Evolutionary conservation across 2,113 vertebrate species (phyloP).

Genomic region (Sinocyclocheilus anophthalmus): DNA sequence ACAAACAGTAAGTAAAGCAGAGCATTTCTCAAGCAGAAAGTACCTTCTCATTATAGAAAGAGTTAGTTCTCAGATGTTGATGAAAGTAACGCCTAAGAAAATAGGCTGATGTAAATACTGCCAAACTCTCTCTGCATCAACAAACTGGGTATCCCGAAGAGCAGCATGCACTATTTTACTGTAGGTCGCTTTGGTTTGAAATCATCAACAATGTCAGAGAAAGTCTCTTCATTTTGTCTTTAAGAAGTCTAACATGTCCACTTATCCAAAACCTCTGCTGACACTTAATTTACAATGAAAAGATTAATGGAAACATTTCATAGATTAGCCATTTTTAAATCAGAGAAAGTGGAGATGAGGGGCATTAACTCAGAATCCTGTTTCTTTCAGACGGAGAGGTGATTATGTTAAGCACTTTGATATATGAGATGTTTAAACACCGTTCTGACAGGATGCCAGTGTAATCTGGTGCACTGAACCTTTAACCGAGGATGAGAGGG

Average conservation of each 20-base stretch:
- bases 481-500: neutral
- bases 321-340: slow-evolving; percentile 2
- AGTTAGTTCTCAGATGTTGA: neutral
- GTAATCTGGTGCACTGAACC: slow-evolving; percentile 12
- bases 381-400: neutral
- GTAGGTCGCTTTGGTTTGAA: neutral
- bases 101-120: neutral
- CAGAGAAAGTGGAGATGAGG: neutral
- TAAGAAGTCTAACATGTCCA: neutral
- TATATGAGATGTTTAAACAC: slow-evolving; percentile 9
- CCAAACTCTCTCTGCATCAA: neutral
- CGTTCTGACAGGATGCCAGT: neutral
- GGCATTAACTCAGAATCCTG: neutral
- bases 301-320: slow-evolving; percentile 11
- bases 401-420: neutral
- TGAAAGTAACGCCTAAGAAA: neutral
- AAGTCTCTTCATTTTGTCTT: too few relatives aligned
- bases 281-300: neutral
- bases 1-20: neutral
- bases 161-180: neutral
- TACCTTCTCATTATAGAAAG: neutral
- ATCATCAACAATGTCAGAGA: neutral
- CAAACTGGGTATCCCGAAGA: neutral
- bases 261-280: neutral
- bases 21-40: neutral